Percentiles rank a stretch among this genome's conserved stretches.
phyloP scores from a whole-genome alignment of 2,888 invertebrate species.

The Erebia ligea region DNA sequence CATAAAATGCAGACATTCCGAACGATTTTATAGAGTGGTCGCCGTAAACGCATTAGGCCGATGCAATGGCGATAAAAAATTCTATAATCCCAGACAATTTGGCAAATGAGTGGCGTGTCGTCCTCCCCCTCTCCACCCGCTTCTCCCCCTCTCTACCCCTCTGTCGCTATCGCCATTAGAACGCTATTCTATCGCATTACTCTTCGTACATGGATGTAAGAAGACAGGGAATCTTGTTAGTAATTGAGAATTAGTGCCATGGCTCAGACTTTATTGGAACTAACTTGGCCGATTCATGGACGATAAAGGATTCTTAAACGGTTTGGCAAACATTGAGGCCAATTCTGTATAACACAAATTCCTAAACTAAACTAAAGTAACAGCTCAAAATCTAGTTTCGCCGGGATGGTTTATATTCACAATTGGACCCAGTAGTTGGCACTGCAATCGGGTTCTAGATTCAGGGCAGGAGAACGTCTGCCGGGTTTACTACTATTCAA shows the following conservation, averaged over 20 bases:
- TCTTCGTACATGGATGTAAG: conserved; percentile 45
- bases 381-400: too few relatives aligned
- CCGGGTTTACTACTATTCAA: too few relatives aligned
- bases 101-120: conserved; percentile 58
- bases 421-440: too few relatives aligned
- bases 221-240: conserved; percentile 38
- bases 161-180: conserved; percentile 51
- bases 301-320: background rate
- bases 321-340: too few relatives aligned
- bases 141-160: background rate
- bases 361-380: too few relatives aligned
- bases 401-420: too few relatives aligned
- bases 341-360: too few relatives aligned
- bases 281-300: conserved; percentile 3
- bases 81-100: conserved; percentile 63
- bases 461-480: too few relatives aligned
- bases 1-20: conserved; percentile 34
- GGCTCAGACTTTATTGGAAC: background rate
- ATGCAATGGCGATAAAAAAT: conserved; percentile 52
- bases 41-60: conserved; percentile 43
- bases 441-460: too few relatives aligned
- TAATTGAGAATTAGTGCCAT: background rate
- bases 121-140: conserved; percentile 24
- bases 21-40: conserved; percentile 36
- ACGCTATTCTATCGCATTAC: conserved; percentile 66